Evolutionary conservation across 2,888 invertebrate genomes (phyloP).

Genomic region (Cordilura impudica): DNA sequence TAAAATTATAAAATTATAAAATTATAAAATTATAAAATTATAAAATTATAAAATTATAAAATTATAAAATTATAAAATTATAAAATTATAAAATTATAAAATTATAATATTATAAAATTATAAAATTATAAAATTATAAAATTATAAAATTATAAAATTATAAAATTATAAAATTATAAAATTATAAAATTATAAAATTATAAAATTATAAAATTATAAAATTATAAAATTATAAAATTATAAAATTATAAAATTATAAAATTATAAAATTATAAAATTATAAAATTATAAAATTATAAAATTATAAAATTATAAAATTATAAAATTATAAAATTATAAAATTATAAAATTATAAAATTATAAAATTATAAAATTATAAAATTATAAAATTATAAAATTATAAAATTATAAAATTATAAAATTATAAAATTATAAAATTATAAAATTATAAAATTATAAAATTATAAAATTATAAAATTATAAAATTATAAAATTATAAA

Average conservation of each 20-base stretch:
- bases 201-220: too few relatives aligned
- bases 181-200: too few relatives aligned
- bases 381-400: background rate
- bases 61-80: background rate
- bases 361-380: slow-evolving; percentile 3
- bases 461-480: background rate
- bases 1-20: slow-evolving; percentile 3
- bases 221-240: background rate
- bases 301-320: background rate
- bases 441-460: background rate
- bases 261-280: background rate
- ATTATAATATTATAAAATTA: background rate
- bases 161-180: background rate
- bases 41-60: background rate
- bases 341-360: background rate
- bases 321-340: slow-evolving; percentile 2
- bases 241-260: background rate
- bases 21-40: slow-evolving; percentile 1
- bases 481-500: slow-evolving; percentile 1
- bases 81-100: background rate
- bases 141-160: background rate
- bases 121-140: background rate
- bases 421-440: background rate
- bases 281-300: background rate
- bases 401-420: background rate